Evolutionary conservation across 2,888 invertebrate species (phyloP).

Genomic region (Prosopocoilus inquinatus): DNA sequence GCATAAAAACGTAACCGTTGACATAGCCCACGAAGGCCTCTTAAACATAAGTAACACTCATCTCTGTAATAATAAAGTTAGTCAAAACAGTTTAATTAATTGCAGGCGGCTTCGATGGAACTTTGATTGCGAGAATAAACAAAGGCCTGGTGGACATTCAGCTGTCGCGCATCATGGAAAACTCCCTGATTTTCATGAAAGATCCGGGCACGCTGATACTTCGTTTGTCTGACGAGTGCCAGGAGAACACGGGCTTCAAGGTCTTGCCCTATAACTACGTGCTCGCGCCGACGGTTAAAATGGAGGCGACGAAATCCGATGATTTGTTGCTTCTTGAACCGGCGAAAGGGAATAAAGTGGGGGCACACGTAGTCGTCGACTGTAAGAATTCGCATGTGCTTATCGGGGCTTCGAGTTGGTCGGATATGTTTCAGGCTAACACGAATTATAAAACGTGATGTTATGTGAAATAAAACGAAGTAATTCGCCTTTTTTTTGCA

Average conservation of each 20-base stretch:
- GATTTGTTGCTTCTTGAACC: slow-evolving; percentile 26
- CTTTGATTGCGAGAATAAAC: slow-evolving; percentile 36
- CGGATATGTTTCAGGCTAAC: slow-evolving; percentile 34
- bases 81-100: slow-evolving; percentile 17
- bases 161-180: slow-evolving; percentile 39
- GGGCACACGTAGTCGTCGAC: slow-evolving; percentile 22
- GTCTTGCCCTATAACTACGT: slow-evolving; percentile 22
- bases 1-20: slow-evolving; percentile 39
- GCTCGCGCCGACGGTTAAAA: slow-evolving; percentile 27
- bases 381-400: slow-evolving; percentile 33
- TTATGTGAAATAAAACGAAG: no score
- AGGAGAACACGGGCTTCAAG: slow-evolving; percentile 34
- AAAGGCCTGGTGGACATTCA: slow-evolving; percentile 43
- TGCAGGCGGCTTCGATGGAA: slow-evolving; percentile 48
- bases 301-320: slow-evolving; percentile 17
- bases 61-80: neutral
- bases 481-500: no score
- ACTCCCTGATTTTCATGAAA: slow-evolving; percentile 39
- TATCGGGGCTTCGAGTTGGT: slow-evolving; percentile 35
- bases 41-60: slow-evolving; percentile 35
- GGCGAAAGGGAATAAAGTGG: slow-evolving; percentile 5
- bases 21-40: slow-evolving; percentile 34
- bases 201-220: slow-evolving; percentile 38
- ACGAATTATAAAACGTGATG: no score
- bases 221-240: slow-evolving; percentile 39